These are phyloP conservation scores for silkworm (Bombyx mori) DNA, from an alignment of 1,140 invertebrate genomes.

Conservation along the genomic window ASM3026992v2 NC_085129.1:2114501-2115000, in stretches of 20 bases:
- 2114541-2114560: constrained; percentile 62
- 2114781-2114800: background rate
- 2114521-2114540: constrained; percentile 66
- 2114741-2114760: background rate
- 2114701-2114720: constrained; percentile 14
- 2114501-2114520: constrained; percentile 57
- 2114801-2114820: background rate
- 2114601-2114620: constrained; percentile 67
- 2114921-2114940: no score
- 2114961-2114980: no score
- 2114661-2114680: constrained; percentile 66
- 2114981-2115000: no score
- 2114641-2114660: constrained; percentile 66
- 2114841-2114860: background rate
- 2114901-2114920: no score
- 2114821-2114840: background rate
- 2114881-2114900: no score
- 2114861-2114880: background rate
- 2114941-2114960: no score
- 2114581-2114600: constrained; percentile 68
- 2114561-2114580: constrained; percentile 51
- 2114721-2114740: background rate
- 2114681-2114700: constrained; percentile 63
- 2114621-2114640: constrained; percentile 60
- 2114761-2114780: background rate